phyloP scores from a whole-genome alignment of 2,888 invertebrate genomes.

The Drosophila tripunctata region DNA sequence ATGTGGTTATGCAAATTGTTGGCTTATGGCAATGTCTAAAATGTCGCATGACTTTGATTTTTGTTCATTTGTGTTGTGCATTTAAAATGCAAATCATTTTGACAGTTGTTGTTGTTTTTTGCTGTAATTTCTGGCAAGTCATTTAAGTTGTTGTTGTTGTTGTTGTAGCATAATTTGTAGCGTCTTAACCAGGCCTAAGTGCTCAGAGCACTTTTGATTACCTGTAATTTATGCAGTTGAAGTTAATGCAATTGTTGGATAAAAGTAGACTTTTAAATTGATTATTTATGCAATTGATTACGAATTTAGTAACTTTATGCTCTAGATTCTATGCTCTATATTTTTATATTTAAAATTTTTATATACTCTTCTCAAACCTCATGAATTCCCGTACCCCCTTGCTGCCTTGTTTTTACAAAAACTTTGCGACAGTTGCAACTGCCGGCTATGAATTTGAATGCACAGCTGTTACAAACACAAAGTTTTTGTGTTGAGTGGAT shows the following conservation, averaged over 20 bases:
- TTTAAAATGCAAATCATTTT: conserved; percentile 59
- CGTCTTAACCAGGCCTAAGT: conserved; percentile 14
- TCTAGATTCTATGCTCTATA: background rate
- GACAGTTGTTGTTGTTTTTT: conserved; percentile 14
- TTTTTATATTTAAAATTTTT: background rate
- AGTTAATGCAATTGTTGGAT: background rate
- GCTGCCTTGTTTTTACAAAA: conserved; percentile 21
- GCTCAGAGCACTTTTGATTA: conserved; percentile 2
- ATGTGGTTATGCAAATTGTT: conserved; percentile 69
- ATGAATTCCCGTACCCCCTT: background rate
- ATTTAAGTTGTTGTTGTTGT: conserved; percentile 12
- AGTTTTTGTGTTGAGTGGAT: conserved; percentile 66
- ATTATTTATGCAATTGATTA: too few relatives aligned
- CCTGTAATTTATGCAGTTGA: background rate
- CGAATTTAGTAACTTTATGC: too few relatives aligned
- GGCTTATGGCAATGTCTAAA: conserved; percentile 49
- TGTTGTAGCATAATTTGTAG: conserved; percentile 38
- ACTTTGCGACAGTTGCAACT: conserved; percentile 65
- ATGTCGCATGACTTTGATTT: conserved; percentile 67
- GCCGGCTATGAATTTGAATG: conserved; percentile 55
- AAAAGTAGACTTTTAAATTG: too few relatives aligned
- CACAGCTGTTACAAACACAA: conserved; percentile 68
- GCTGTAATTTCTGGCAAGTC: conserved; percentile 38
- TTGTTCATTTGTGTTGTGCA: conserved; percentile 43
- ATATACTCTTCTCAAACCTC: background rate